Evolutionary conservation across 2,113 vertebrate genomes (phyloP).

Genomic region (Loxodonta africana): DNA sequence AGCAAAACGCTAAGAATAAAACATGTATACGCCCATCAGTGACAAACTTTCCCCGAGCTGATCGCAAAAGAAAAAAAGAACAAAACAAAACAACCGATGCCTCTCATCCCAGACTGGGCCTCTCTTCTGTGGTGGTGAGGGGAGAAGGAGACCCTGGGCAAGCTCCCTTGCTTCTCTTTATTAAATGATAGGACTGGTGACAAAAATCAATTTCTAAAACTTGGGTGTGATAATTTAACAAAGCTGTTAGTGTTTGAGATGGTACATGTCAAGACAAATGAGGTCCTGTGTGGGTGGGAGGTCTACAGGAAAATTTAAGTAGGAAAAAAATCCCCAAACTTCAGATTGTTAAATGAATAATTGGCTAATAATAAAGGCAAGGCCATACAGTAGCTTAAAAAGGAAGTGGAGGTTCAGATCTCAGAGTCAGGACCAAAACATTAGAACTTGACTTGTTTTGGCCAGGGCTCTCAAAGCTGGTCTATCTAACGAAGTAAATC

Average conservation of each 20-base stretch:
- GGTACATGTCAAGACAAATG: constrained; percentile 70
- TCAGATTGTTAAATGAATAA: background rate
- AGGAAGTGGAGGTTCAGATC: background rate
- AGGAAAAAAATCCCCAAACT: background rate
- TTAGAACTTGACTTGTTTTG: background rate
- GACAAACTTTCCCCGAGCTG: constrained; percentile 67
- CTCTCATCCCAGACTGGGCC: background rate
- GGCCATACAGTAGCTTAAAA: background rate
- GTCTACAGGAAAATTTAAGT: background rate
- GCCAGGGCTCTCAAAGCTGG: background rate
- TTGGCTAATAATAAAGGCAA: background rate
- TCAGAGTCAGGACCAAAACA: background rate
- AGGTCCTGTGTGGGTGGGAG: background rate
- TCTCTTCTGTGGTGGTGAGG: background rate
- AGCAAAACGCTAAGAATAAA: constrained; percentile 86
- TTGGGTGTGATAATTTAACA: constrained; percentile 39
- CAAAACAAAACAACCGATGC: constrained; percentile 54
- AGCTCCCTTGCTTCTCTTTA: background rate
- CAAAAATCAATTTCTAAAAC: constrained; percentile 67
- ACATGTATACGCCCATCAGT: constrained; percentile 73
- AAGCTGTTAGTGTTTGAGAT: constrained; percentile 63
- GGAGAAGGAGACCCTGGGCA: background rate
- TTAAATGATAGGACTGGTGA: constrained; percentile 37
- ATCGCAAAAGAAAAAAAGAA: constrained; percentile 64
- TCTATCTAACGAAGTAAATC: background rate